Percentiles rank a stretch among this genome's conserved stretches.
Evolutionary conservation across 2,113 vertebrate species (phyloP).

Genomic region (Silurus asotus): DNA sequence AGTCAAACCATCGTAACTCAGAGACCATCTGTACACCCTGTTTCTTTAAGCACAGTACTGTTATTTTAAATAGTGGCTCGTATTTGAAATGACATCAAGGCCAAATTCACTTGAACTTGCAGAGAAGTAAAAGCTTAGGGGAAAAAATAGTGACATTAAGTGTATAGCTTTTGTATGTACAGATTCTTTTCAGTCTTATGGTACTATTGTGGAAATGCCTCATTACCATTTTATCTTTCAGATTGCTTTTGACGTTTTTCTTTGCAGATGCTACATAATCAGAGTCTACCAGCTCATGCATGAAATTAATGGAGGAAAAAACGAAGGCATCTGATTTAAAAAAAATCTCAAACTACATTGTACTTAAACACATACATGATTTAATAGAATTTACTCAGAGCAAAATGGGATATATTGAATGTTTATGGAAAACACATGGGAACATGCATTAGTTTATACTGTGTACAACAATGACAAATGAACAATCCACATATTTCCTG

Average conservation of each 20-base stretch:
- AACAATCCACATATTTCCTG: not conserved
- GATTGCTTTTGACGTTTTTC: not conserved
- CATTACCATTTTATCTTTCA: not conserved
- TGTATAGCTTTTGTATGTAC: not conserved
- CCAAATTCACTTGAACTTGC: not conserved
- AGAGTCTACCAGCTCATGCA: constrained; percentile 5
- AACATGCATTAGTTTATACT: not conserved
- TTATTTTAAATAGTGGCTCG: not conserved
- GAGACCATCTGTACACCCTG: not conserved
- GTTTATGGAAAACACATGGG: not conserved
- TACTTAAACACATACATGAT: not conserved
- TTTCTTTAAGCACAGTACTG: not conserved
- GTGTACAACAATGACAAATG: not conserved
- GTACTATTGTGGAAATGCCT: not conserved
- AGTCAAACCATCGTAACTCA: no score
- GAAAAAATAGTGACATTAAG: not conserved
- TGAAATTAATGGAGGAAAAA: constrained; percentile 1
- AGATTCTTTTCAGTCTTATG: not conserved
- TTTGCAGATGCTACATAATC: not conserved
- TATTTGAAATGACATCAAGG: constrained; percentile 1
- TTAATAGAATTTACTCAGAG: not conserved
- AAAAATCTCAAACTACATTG: not conserved
- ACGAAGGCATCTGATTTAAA: not conserved
- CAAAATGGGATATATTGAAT: not conserved
- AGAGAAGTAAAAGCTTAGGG: not conserved